Evolutionary conservation across 2,888 invertebrate genomes (phyloP), one percentile per base, ranked within the genome.

Genomic region (Resseliella maxima): DNA sequence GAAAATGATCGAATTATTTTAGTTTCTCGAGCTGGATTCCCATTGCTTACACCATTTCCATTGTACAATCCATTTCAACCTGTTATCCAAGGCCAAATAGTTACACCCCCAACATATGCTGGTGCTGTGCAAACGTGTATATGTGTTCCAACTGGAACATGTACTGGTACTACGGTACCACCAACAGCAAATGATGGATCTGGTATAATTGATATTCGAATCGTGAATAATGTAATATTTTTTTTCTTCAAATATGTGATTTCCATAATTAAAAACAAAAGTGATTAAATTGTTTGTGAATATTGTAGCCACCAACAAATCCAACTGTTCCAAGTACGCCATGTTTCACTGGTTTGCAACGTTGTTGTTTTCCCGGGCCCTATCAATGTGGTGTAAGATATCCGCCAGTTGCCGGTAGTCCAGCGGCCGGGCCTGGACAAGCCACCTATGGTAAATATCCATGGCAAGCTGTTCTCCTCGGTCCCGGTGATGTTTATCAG

Each of bases 381-480:
- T 91, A 91, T 88, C 89, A 90, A 35, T 91, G 91, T 59, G 91
- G 91, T 0, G 88, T 89, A 0, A 88, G 89, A 5, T 88, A 88
- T 87, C 90, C 91, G 1, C 89, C 91, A 0, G 85, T 88, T 24
- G 64, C 86, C 15, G 89, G 89, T 0, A 88, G 90, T 6, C 90
- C 91, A 0, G 88, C 90, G 5, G 90, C 92, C 0, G 89, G 88
- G 24, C 88, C 90, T 41, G 94, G 94, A 0, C 93, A 93, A 90
- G 93, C 95, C 15, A 92, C 91, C 87, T 94, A 92, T 88, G 95
- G 95, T 21, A 94, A 94, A 88, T 95, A 93, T 90, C 95, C 95
- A 1, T 96, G 95, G 95, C 94, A 94, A 92, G 94, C 94, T 86
- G 90, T 94, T 0, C 90, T 94, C 85, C 89, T 94, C 36, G 93